Evolutionary conservation across 2,888 invertebrate genomes (phyloP).

Genomic region (Helobdella robusta): DNA sequence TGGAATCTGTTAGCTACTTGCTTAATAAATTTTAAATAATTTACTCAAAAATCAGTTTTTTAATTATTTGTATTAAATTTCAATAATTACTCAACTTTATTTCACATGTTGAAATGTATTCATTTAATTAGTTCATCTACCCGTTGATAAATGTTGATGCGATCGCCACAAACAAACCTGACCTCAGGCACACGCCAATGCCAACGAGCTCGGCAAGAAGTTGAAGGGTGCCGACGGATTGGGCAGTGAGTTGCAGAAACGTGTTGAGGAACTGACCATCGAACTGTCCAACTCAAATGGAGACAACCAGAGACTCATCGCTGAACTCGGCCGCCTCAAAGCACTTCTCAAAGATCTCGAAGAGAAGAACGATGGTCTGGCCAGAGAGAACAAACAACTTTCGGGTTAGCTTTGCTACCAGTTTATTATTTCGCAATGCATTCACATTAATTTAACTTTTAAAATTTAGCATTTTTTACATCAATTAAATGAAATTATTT

Average conservation of each 20-base stretch:
- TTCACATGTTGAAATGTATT: too few species aligned
- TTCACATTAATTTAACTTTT: not conserved
- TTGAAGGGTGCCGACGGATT: conserved; percentile 52
- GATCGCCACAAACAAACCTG: too few species aligned
- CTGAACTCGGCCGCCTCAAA: conserved; percentile 78
- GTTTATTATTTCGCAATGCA: not conserved
- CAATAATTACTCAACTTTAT: too few species aligned
- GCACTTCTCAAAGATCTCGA: conserved; percentile 93
- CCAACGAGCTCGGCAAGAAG: conserved; percentile 42
- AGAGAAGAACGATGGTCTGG: conserved; percentile 85
- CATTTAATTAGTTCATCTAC: too few species aligned
- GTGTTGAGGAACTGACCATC: conserved; percentile 79
- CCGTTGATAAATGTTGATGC: too few species aligned
- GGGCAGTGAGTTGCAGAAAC: conserved; percentile 29
- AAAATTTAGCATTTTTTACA: not conserved
- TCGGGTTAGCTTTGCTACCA: conserved; percentile 59
- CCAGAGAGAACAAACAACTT: conserved; percentile 95
- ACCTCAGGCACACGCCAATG: conserved; percentile 32
- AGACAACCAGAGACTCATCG: conserved; percentile 67
- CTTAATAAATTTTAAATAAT: too few species aligned
- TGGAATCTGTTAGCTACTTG: conserved; percentile 68
- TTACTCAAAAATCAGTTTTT: too few species aligned
- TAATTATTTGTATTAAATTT: too few species aligned
- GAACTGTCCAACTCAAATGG: conserved; percentile 81
- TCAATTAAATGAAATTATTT: not conserved